Percentiles rank a stretch among this genome's conserved stretches.
Conservation (phyloP, 53 echinoderm and acorn worm species). For the Patiria pectinifera region DNA sequence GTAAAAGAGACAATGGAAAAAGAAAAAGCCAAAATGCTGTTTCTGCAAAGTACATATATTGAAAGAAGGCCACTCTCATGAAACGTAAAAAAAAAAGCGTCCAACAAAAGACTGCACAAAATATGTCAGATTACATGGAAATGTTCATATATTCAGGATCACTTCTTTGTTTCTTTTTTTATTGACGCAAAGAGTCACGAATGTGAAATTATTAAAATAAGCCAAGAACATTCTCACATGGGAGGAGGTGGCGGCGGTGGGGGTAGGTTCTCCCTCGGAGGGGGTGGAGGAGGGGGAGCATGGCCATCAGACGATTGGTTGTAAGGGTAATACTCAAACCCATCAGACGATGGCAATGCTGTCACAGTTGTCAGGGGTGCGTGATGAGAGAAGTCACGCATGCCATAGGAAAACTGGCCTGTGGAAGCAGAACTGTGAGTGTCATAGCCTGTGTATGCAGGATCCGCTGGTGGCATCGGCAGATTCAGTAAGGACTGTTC, state of each 20-base stretch:
- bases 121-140: neutral
- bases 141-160: constrained; percentile 2
- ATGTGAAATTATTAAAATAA: neutral
- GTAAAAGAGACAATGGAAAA: neutral
- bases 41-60: neutral
- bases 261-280: constrained; percentile 58
- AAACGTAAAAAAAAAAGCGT: neutral
- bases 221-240: neutral
- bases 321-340: constrained; percentile 29
- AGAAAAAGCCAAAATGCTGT: neutral
- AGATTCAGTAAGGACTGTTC: constrained; percentile 83
- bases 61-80: neutral
- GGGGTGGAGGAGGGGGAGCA: constrained; percentile 69
- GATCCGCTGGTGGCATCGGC: constrained; percentile 90
- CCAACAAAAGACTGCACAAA: neutral
- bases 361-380: constrained; percentile 78
- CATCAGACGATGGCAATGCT: constrained; percentile 74
- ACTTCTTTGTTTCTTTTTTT: constrained; percentile 13
- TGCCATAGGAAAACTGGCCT: constrained; percentile 57
- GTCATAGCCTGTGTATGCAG: constrained; percentile 36
- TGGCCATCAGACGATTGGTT: constrained; percentile 47
- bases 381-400: constrained; percentile 48
- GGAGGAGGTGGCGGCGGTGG: constrained; percentile 74
- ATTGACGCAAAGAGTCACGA: neutral
- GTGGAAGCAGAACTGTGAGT: constrained; percentile 37